Evolutionary conservation across 2,888 invertebrate genomes (phyloP).

Genomic region (Aradus depressus): DNA sequence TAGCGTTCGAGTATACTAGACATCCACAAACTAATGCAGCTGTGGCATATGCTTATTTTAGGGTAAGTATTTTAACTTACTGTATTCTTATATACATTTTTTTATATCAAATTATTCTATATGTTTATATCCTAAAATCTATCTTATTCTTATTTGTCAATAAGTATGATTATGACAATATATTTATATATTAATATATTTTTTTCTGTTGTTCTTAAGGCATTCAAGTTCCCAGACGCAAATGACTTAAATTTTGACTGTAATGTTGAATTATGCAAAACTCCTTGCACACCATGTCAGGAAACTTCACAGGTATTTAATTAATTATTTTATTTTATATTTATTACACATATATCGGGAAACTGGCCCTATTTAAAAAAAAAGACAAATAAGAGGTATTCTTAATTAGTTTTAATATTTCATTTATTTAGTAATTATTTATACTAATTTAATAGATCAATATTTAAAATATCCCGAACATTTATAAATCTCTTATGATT

Average conservation of each 20-base stretch:
- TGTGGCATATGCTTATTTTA: conserved; percentile 66
- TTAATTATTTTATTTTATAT: neutral
- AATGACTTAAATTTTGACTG: conserved; percentile 74
- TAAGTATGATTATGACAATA: neutral
- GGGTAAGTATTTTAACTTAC: conserved; percentile 31
- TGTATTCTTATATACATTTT: too few relatives aligned
- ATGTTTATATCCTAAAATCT: neutral
- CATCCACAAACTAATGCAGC: conserved; percentile 61
- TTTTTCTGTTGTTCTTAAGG: conserved; percentile 37
- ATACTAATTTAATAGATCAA: too few relatives aligned
- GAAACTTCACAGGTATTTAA: conserved; percentile 45
- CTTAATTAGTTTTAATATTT: too few relatives aligned
- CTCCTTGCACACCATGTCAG: conserved; percentile 62
- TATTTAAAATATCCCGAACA: too few relatives aligned
- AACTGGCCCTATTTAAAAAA: too few relatives aligned
- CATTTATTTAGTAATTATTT: too few relatives aligned
- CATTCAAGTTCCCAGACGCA: conserved; percentile 73
- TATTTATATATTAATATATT: conserved; percentile 2
- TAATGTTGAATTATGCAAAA: conserved; percentile 70
- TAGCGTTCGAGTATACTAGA: conserved; percentile 64
- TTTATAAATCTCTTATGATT: too few relatives aligned
- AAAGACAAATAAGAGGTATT: too few relatives aligned
- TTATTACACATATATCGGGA: too few relatives aligned
- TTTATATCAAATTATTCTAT: neutral
- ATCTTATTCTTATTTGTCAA: neutral